Conservation (phyloP, 2,113 vertebrate species). For the Tamias sibiricus region DNA sequence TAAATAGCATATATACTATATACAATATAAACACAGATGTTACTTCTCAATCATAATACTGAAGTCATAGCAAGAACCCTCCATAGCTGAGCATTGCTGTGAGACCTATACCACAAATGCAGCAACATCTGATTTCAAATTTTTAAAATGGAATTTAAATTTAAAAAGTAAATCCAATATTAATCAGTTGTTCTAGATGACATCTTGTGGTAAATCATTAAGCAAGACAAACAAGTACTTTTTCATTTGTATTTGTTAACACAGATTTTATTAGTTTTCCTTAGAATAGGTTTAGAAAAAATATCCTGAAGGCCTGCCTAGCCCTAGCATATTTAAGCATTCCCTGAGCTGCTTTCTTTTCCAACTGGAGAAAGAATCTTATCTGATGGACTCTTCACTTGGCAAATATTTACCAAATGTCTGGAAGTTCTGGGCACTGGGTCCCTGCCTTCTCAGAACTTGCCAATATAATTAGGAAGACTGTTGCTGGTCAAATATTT, state of each 20-base stretch:
- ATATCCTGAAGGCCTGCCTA: neutral
- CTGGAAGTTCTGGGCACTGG: slow-evolving; percentile 22
- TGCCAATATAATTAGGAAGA: slow-evolving; percentile 22
- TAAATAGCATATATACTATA: neutral
- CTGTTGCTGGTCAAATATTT: neutral
- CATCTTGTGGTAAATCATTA: neutral
- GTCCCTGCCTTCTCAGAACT: neutral
- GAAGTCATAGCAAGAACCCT: slow-evolving; percentile 38
- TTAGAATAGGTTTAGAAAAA: slow-evolving; percentile 23
- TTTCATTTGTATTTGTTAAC: slow-evolving; percentile 26
- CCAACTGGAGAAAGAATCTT: slow-evolving; percentile 38
- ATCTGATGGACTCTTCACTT: slow-evolving; percentile 50
- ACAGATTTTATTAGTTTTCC: slow-evolving; percentile 8
- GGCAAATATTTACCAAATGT: slow-evolving; percentile 49
- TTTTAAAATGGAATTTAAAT: neutral
- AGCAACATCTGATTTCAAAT: neutral
- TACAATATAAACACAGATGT: neutral
- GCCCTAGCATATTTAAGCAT: slow-evolving; percentile 18
- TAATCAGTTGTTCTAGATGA: slow-evolving; percentile 39
- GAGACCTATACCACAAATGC: neutral
- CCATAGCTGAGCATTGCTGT: slow-evolving; percentile 11
- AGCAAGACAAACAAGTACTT: slow-evolving; percentile 8
- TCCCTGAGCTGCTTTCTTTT: slow-evolving; percentile 41
- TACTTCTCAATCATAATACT: neutral
- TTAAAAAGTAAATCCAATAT: neutral